Conservation (phyloP, 2,888 invertebrate genomes). For the Stenolophus ochropezus region DNA sequence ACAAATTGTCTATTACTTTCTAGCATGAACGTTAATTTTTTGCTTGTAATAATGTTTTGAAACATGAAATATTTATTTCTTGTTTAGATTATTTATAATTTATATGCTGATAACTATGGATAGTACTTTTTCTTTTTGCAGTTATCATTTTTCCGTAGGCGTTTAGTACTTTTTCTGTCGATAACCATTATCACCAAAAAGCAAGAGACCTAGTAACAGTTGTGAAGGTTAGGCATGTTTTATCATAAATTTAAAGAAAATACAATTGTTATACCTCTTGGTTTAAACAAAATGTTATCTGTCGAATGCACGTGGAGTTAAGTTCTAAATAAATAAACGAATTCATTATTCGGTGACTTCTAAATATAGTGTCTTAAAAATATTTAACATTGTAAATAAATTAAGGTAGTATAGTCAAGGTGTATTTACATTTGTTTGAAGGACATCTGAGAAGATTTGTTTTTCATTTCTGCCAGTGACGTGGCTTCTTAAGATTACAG, state of each 20-base stretch:
- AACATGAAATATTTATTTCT: not conserved
- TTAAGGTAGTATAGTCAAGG: constrained; percentile 18
- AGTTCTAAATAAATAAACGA: constrained; percentile 27
- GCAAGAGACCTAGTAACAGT: not conserved
- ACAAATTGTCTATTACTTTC: too few species aligned
- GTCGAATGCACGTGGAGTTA: constrained; percentile 8
- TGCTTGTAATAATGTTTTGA: too few species aligned
- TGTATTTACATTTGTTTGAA: constrained; percentile 15
- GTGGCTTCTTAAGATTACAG: not conserved
- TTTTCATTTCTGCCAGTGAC: constrained; percentile 7
- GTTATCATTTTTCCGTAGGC: not conserved
- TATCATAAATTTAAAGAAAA: constrained; percentile 29
- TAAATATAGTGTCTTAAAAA: constrained; percentile 12
- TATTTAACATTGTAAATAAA: constrained; percentile 32
- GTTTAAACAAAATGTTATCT: constrained; percentile 29
- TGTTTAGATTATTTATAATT: not conserved
- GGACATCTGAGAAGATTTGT: not conserved
- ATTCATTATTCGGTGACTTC: constrained; percentile 25
- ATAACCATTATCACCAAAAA: not conserved
- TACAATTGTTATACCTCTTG: constrained; percentile 13
- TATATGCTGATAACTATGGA: not conserved
- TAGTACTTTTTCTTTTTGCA: not conserved
- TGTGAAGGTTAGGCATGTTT: constrained; percentile 9
- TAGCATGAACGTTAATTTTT: too few species aligned
- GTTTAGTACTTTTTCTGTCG: not conserved